Conservation (phyloP, 2,797 vertebrate genomes). For the Spatula versicolor region DNA sequence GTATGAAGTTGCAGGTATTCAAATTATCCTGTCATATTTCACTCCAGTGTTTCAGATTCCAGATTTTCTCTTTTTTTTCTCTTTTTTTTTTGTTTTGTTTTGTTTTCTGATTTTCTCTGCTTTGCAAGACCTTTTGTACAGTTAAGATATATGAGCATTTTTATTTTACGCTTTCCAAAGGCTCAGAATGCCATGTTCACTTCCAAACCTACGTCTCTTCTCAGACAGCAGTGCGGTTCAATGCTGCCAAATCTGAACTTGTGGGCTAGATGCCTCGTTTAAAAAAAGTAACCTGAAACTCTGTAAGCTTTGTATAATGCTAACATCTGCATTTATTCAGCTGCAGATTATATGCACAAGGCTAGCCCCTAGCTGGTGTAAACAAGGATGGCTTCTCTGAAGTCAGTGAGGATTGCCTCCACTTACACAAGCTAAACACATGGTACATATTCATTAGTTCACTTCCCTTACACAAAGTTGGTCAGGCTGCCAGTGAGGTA, state of each 20-base stretch:
- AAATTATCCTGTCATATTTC: background rate
- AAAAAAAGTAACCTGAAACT: conserved; percentile 53
- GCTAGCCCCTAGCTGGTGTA: conserved; percentile 40
- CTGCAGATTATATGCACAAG: conserved; percentile 43
- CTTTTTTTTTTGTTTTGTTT: background rate
- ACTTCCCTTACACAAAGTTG: conserved; percentile 14
- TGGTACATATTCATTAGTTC: conserved; percentile 40
- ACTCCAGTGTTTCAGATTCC: background rate
- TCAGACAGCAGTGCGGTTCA: background rate
- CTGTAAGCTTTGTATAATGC: conserved; percentile 22
- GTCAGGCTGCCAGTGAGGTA: conserved; percentile 34
- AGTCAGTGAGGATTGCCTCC: conserved; percentile 13
- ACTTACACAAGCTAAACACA: conserved; percentile 25
- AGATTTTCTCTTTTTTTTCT: background rate
- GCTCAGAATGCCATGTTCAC: conserved; percentile 5
- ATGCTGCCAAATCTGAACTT: conserved; percentile 12
- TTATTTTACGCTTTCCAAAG: conserved; percentile 8
- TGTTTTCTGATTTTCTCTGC: background rate
- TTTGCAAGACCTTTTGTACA: background rate
- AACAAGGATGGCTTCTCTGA: conserved; percentile 39
- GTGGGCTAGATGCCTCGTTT: conserved; percentile 14
- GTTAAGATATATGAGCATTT: background rate
- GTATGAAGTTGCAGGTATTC: background rate
- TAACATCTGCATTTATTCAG: conserved; percentile 57
- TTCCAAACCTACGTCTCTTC: conserved; percentile 43